Evolutionary conservation across 2,113 vertebrate genomes (phyloP).

Genomic region (Bucco capensis): DNA sequence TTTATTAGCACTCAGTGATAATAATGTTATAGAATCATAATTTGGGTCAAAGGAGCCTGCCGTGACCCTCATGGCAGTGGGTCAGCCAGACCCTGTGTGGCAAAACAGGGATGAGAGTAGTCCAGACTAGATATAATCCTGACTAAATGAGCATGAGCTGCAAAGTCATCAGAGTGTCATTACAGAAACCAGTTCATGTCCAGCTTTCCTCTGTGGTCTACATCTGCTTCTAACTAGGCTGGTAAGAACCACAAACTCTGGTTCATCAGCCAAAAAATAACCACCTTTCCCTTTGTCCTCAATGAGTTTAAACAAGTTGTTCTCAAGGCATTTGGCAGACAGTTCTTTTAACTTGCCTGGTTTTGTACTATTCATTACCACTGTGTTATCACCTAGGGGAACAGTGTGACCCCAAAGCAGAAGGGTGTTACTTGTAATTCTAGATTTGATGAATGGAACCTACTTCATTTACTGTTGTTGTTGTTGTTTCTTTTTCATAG

Average conservation of each 20-base stretch:
- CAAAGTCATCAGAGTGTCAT: not conserved
- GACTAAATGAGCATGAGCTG: not conserved
- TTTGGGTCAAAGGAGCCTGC: not conserved
- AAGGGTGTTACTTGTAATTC: not conserved
- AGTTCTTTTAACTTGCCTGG: not conserved
- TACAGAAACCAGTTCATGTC: not conserved
- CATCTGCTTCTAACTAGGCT: not conserved
- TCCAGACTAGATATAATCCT: not conserved
- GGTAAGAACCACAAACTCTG: not conserved
- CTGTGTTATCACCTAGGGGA: not conserved
- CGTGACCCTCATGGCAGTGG: rapidly evolving
- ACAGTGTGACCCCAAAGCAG: not conserved
- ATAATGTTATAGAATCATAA: not conserved
- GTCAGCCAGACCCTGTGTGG: rapidly evolving
- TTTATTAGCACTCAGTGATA: not conserved
- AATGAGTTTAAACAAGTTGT: not conserved
- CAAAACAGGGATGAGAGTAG: not conserved
- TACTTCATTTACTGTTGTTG: not conserved
- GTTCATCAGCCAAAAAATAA: rapidly evolving
- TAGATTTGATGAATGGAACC: not conserved
- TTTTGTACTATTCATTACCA: not conserved
- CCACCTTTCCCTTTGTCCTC: not conserved
- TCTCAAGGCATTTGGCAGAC: not conserved
- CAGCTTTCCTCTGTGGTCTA: not conserved
- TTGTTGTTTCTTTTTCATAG: too few species aligned